Evolutionary conservation across 1,140 invertebrate genomes (phyloP).

Genomic region (Melanaphis sacchari): DNA sequence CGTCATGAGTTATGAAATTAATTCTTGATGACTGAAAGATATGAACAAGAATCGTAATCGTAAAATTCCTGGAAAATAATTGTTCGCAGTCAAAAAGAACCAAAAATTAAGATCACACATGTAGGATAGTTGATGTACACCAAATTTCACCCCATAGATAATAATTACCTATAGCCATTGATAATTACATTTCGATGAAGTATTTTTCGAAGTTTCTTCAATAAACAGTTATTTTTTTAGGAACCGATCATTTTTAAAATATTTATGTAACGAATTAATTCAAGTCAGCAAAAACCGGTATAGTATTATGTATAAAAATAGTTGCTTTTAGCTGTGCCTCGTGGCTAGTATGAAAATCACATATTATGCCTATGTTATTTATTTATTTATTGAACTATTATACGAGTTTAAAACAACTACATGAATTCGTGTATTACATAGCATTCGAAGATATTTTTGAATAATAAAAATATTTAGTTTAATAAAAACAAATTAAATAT

Average conservation of each 20-base stretch:
- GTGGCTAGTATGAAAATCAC: background rate
- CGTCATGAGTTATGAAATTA: too few species aligned
- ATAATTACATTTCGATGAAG: background rate
- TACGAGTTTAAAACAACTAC: too few species aligned
- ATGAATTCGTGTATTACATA: too few species aligned
- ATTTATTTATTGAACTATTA: too few species aligned
- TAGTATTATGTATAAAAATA: background rate
- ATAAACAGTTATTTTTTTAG: background rate
- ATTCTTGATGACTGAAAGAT: background rate
- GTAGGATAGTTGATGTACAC: background rate
- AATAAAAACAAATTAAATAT: too few species aligned
- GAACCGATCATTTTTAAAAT: background rate
- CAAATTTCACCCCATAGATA: background rate
- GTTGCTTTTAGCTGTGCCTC: background rate
- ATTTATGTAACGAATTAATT: too few species aligned
- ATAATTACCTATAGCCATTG: background rate
- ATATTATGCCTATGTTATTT: background rate
- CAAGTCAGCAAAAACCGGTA: too few species aligned
- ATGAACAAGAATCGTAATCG: background rate
- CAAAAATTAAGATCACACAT: background rate
- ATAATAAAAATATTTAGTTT: too few species aligned
- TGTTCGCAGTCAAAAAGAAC: background rate
- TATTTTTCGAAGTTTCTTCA: background rate
- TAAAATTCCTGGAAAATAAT: background rate
- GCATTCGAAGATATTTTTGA: too few species aligned